Percentiles rank a stretch among this genome's conserved stretches.
Evolutionary conservation across 1,140 invertebrate species (phyloP).

Genomic region (Homalodisca vitripennis): DNA sequence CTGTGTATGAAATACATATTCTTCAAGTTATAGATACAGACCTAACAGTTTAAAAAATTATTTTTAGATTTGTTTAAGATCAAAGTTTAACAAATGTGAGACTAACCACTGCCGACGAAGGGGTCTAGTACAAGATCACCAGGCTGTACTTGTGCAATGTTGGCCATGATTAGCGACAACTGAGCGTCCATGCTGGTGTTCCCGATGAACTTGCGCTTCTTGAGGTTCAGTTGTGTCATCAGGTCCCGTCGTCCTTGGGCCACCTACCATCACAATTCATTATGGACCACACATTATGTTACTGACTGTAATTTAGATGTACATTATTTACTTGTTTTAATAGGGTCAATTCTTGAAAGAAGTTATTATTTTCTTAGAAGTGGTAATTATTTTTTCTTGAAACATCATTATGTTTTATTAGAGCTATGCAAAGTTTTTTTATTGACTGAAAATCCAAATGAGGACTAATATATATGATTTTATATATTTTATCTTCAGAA

Average conservation of each 20-base stretch:
- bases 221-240: slow-evolving; percentile 78
- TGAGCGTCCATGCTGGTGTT: slow-evolving; percentile 98
- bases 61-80: background rate
- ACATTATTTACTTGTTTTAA: no score
- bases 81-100: background rate
- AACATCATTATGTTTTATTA: no score
- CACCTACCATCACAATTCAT: slow-evolving; percentile 57
- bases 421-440: no score
- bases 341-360: background rate
- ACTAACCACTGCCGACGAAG: slow-evolving; percentile 85
- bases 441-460: no score
- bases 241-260: slow-evolving; percentile 77
- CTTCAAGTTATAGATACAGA: no score
- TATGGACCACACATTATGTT: background rate
- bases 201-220: slow-evolving; percentile 91
- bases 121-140: slow-evolving; percentile 86
- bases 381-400: no score
- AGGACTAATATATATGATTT: no score
- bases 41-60: background rate
- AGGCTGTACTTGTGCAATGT: slow-evolving; percentile 75
- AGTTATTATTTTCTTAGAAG: background rate
- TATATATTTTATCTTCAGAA: no score
- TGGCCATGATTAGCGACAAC: slow-evolving; percentile 90
- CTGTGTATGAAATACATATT: no score
- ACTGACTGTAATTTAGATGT: no score